Evolutionary conservation across 2,888 invertebrate genomes (phyloP).

Genomic region (Volucella inflata): DNA sequence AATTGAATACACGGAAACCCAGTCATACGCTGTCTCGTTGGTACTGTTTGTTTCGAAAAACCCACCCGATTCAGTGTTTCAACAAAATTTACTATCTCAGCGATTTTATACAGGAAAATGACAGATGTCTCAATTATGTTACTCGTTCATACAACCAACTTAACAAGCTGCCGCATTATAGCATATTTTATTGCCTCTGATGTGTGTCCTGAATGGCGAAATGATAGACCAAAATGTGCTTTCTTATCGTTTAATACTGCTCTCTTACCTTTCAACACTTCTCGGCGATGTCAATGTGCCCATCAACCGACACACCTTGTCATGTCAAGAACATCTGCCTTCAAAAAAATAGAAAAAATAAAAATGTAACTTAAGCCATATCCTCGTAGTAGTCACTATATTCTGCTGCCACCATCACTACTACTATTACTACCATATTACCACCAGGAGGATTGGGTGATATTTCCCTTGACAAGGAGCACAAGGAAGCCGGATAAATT

Average conservation of each 20-base stretch:
- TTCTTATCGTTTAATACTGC: conserved; percentile 34
- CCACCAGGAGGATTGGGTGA: too few species aligned
- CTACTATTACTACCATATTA: neutral
- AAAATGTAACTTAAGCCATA: conserved; percentile 22
- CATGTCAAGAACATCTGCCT: conserved; percentile 36
- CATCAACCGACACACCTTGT: conserved; percentile 60
- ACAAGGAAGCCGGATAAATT: conserved; percentile 24
- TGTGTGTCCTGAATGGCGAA: too few species aligned
- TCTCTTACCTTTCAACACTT: conserved; percentile 38
- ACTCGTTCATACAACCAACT: neutral
- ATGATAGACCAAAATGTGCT: conserved; percentile 27
- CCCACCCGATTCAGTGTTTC: neutral
- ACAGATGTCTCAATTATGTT: conserved; percentile 44
- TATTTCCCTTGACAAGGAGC: conserved; percentile 27
- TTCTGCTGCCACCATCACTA: neutral
- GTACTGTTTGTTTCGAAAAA: neutral
- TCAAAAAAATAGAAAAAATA: neutral
- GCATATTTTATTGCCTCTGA: neutral
- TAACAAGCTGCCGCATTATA: conserved; percentile 10
- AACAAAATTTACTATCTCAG: neutral
- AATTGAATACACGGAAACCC: conserved; percentile 34
- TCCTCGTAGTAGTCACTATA: neutral
- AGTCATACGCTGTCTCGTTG: conserved; percentile 1
- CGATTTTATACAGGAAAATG: conserved; percentile 21
- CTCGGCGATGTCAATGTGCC: conserved; percentile 37